Evolutionary conservation across 2,113 vertebrate genomes (phyloP), one percentile per base, ranked within the genome.

Genomic region (Antechinus stuartii): DNA sequence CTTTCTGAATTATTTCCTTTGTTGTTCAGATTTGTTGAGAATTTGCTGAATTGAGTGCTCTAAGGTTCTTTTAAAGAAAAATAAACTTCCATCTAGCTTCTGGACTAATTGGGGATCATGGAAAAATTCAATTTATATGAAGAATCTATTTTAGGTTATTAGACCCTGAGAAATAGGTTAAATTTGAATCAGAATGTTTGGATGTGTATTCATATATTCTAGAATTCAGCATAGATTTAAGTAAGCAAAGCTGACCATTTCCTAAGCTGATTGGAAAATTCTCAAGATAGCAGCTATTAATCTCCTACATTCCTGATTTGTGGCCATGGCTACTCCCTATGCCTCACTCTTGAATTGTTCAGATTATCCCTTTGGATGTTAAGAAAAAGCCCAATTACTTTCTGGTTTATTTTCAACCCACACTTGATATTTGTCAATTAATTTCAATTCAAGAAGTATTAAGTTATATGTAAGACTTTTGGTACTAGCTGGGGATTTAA

Each of bases 41-140:
- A 42, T 94, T 90, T 94, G 68, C 94, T 96, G 93, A 94, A 94
- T 96, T 94, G 93, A 92, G 93, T 53, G 94, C 35, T 92, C 90
- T 92, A 35, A 94, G 61, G 57, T 35, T 35, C 57, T 54, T 8
- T 89, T 84, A 76, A 92, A 92, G 91, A 57, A 93, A 94, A 96
- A 93, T 53, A 19, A 92, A 84, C 89, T 95, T 55, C 84, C 25
- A 16, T 53, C 92, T 94, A 91, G 68, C 94, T 94, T 94, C 76
- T 76, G 93, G 42, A 61, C n/a, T 52, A n/a, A 24, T 92, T 55
- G 35, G 89, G 90, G 90, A 68, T 1, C 16, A 92, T 35, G 0
- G 2, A 26, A 91, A 91, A 91, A 54, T 84, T 24, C 92, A 46
- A n/a, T 94, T 50, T 90, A 50, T 56, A 35, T 54, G 55, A 94